phyloP scores from a whole-genome alignment of 2,113 vertebrate species.

The Polyodon spathula region DNA sequence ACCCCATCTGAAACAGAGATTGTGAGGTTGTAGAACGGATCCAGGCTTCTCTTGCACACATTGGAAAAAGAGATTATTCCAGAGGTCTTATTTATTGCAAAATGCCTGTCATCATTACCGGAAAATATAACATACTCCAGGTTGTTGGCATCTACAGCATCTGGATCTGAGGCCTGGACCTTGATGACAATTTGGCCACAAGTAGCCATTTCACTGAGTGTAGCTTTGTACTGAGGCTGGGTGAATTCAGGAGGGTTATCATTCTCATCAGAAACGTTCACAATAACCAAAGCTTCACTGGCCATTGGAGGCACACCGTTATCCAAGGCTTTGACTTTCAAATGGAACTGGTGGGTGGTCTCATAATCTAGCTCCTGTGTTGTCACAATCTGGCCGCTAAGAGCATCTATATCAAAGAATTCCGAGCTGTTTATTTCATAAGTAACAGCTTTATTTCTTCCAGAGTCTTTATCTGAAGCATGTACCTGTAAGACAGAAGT shows the following conservation, averaged over 20 bases:
- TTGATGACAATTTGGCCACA: slow-evolving; percentile 87
- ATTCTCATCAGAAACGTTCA: slow-evolving; percentile 81
- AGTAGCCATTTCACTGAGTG: slow-evolving; percentile 78
- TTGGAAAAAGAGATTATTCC: slow-evolving; percentile 89
- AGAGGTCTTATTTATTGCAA: slow-evolving; percentile 83
- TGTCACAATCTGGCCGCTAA: slow-evolving; percentile 71
- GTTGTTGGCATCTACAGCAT: slow-evolving; percentile 57
- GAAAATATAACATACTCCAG: slow-evolving; percentile 87
- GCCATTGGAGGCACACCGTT: slow-evolving; percentile 68
- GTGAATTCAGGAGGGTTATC: slow-evolving; percentile 87
- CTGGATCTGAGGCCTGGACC: slow-evolving; percentile 85
- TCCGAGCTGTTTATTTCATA: slow-evolving; percentile 66
- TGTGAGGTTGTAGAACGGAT: slow-evolving; percentile 73
- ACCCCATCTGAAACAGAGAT: slow-evolving; percentile 90
- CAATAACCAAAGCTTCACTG: slow-evolving; percentile 61
- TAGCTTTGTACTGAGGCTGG: slow-evolving; percentile 70
- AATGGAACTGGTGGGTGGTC: slow-evolving; percentile 56
- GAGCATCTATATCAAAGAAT: slow-evolving; percentile 71
- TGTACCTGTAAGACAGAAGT: slow-evolving; percentile 69
- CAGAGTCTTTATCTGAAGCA: slow-evolving; percentile 78
- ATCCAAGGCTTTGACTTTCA: slow-evolving; percentile 77
- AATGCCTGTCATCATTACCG: slow-evolving; percentile 82
- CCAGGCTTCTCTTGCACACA: slow-evolving; percentile 76
- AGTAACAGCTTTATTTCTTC: slow-evolving; percentile 67
- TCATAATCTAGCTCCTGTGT: slow-evolving; percentile 77